A percentile compares a stretch with the other conserved stretches of the same genome.
Conservation (phyloP, 2,888 invertebrate genomes). For the Eustalomyia histrio region DNA sequence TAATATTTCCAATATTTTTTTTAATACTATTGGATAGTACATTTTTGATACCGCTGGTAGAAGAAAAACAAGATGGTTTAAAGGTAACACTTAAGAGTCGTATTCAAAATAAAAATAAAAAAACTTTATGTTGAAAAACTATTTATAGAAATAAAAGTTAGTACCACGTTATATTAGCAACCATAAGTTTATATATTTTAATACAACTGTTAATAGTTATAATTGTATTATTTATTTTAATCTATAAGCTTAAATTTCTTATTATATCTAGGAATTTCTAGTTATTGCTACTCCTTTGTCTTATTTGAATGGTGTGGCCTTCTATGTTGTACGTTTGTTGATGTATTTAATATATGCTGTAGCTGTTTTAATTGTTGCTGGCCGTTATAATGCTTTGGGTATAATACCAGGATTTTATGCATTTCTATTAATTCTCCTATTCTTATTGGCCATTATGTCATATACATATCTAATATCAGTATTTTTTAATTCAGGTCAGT, state of each 20-base stretch:
- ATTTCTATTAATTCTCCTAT: conserved; percentile 71
- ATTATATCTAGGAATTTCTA: conserved; percentile 72
- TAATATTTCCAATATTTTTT: conserved; percentile 73
- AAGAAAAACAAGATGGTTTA: conserved; percentile 83
- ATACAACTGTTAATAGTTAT: not conserved
- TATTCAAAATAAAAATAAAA: too few relatives aligned
- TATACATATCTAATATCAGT: conserved; percentile 77
- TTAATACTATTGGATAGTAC: conserved; percentile 74
- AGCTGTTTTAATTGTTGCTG: conserved; percentile 68
- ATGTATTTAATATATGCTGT: conserved; percentile 70
- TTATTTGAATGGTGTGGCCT: conserved; percentile 76
- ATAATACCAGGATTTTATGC: conserved; percentile 68
- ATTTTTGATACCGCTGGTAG: conserved; percentile 81
- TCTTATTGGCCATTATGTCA: conserved; percentile 74
- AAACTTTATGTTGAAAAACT: too few relatives aligned
- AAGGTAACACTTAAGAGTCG: conserved; percentile 77
- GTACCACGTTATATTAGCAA: too few relatives aligned
- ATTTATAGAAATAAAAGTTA: too few relatives aligned
- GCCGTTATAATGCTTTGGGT: conserved; percentile 70
- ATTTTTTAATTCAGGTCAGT: conserved; percentile 77
- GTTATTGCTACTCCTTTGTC: conserved; percentile 76
- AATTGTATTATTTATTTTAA: not conserved
- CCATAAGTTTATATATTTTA: not conserved
- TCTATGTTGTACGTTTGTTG: conserved; percentile 74
- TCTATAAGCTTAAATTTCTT: not conserved